Evolutionary conservation across 1,140 invertebrate species (phyloP).

Genomic region (Drosophila melanica): DNA sequence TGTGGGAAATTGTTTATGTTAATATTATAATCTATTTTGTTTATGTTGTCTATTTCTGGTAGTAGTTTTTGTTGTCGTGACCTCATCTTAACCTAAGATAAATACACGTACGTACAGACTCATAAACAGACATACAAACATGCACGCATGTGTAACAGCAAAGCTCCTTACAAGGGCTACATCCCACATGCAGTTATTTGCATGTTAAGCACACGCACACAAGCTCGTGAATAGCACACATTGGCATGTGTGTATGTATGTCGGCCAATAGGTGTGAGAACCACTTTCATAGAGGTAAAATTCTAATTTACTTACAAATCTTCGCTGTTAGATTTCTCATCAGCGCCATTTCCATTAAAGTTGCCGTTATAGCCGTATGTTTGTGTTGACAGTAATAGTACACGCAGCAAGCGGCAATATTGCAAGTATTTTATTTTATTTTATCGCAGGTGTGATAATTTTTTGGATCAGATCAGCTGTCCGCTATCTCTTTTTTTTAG

Average conservation of each 20-base stretch:
- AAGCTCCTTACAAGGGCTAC: constrained; percentile 47
- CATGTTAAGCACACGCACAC: constrained; percentile 9
- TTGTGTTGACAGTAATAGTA: constrained; percentile 19
- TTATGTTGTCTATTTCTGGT: constrained; percentile 16
- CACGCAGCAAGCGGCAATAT: constrained; percentile 25
- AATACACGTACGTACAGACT: neutral
- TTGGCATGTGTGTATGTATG: neutral
- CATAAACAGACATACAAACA: neutral
- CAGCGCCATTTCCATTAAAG: constrained; percentile 65
- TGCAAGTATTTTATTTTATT: constrained; percentile 53
- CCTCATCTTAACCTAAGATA: constrained; percentile 20
- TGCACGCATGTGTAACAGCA: constrained; percentile 6
- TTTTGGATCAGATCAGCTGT: constrained; percentile 65
- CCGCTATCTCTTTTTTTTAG: constrained; percentile 39
- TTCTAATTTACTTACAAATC: constrained; percentile 74
- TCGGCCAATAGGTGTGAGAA: constrained; percentile 31
- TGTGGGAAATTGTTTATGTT: constrained; percentile 8
- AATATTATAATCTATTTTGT: neutral
- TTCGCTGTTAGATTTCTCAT: constrained; percentile 65
- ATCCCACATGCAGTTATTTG: constrained; percentile 45
- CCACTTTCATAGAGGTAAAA: constrained; percentile 56
- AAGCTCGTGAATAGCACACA: constrained; percentile 5
- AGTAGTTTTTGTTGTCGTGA: constrained; percentile 17
- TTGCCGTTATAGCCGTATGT: constrained; percentile 45
- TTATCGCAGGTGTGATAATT: constrained; percentile 74